Evolutionary conservation across 2,888 invertebrate genomes (phyloP).

Genomic region (Drosophila kanekoi): DNA sequence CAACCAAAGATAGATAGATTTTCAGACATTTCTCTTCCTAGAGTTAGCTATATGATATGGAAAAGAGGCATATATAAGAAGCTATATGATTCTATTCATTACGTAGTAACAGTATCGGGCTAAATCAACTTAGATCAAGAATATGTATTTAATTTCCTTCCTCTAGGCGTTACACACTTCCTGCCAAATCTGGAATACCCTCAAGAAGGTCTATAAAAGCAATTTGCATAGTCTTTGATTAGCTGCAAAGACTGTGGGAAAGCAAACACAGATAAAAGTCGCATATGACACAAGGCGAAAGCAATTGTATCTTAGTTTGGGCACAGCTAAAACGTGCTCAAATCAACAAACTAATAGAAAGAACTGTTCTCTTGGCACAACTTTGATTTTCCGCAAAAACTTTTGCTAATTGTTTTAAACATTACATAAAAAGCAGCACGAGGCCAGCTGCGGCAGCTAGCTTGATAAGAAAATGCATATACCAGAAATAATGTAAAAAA

Average conservation of each 20-base stretch:
- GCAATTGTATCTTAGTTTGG: conserved; percentile 15
- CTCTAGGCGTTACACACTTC: too few relatives aligned
- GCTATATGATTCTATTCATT: too few relatives aligned
- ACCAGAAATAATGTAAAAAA: conserved; percentile 13
- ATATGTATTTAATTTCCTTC: too few relatives aligned
- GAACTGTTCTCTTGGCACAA: conserved; percentile 25
- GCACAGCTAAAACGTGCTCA: conserved; percentile 33
- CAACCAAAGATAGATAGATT: too few relatives aligned
- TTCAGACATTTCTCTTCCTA: too few relatives aligned
- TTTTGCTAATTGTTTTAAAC: conserved; percentile 13
- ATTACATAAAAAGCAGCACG: conserved; percentile 32
- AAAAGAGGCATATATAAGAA: too few relatives aligned
- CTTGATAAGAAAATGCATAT: conserved; percentile 22
- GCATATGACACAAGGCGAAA: conserved; percentile 7
- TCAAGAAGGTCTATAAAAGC: conserved; percentile 3
- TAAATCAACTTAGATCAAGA: too few relatives aligned
- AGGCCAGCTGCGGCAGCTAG: conserved; percentile 23
- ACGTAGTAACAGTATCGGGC: too few relatives aligned
- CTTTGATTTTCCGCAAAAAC: conserved; percentile 15
- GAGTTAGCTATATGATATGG: too few relatives aligned
- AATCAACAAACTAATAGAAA: conserved; percentile 20
- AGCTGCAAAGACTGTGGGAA: conserved; percentile 47
- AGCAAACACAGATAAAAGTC: conserved; percentile 11
- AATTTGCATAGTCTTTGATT: conserved; percentile 61
- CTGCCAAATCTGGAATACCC: too few relatives aligned